Evolutionary conservation across 2,888 invertebrate species (phyloP).

Genomic region (Gortyna flavago): DNA sequence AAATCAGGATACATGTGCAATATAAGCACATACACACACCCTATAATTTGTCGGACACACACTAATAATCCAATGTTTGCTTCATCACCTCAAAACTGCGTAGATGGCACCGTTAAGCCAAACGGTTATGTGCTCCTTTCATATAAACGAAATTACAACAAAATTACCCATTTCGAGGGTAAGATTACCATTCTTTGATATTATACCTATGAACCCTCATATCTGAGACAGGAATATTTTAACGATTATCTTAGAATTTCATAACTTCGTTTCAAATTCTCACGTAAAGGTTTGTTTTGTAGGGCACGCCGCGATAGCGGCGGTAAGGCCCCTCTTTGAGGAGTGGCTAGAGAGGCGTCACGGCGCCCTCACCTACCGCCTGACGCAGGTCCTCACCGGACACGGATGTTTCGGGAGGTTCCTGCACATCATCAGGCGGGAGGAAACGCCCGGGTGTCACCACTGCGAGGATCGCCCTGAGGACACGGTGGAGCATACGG

Average conservation of each 20-base stretch:
- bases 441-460: too few species aligned
- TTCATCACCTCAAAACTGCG: constrained; percentile 3
- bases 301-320: too few species aligned
- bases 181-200: constrained; percentile 14
- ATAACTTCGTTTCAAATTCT: constrained; percentile 7
- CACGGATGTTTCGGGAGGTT: too few species aligned
- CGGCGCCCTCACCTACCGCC: too few species aligned
- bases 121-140: constrained; percentile 33
- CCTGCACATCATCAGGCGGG: too few species aligned
- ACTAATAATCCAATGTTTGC: constrained; percentile 15
- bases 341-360: too few species aligned
- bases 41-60: background rate
- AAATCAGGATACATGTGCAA: background rate
- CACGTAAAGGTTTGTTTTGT: background rate
- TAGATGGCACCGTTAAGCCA: constrained; percentile 9
- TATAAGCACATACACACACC: too few species aligned
- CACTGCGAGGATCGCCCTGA: too few species aligned
- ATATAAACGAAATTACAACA: constrained; percentile 18
- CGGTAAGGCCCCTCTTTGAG: too few species aligned
- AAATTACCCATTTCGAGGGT: constrained; percentile 11
- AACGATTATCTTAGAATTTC: background rate
- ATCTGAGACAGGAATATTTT: constrained; percentile 20
- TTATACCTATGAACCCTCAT: constrained; percentile 1
- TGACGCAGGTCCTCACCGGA: too few species aligned
- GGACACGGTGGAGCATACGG: too few species aligned